Conservation (phyloP, 1,140 invertebrate genomes). For the Panagrolaimus sp. region DNA sequence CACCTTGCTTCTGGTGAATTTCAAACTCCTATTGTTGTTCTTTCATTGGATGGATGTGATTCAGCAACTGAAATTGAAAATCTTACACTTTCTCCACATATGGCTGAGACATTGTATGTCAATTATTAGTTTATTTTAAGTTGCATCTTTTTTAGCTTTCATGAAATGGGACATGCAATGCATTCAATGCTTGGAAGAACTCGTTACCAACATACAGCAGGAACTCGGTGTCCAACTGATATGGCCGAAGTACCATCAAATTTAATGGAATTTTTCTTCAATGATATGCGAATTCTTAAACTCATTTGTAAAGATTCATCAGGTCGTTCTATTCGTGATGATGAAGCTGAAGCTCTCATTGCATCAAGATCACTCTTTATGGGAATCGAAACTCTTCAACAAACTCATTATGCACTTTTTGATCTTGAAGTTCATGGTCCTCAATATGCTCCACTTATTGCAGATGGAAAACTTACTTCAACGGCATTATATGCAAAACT, state of each 20-base stretch:
- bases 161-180: conserved; percentile 98
- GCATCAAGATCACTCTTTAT: conserved; percentile 41
- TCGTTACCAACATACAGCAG: conserved; percentile 90
- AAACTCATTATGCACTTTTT: conserved; percentile 48
- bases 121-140: conserved; percentile 75
- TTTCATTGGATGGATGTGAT: conserved; percentile 69
- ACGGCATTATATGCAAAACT: conserved; percentile 75
- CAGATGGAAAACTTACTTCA: conserved; percentile 56
- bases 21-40: conserved; percentile 82
- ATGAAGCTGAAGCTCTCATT: conserved; percentile 39
- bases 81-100: not conserved
- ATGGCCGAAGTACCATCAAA: conserved; percentile 96
- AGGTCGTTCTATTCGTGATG: conserved; percentile 26
- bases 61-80: conserved; percentile 15
- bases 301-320: not conserved
- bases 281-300: conserved; percentile 71
- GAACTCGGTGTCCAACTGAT: conserved; percentile 90
- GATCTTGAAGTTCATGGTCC: conserved; percentile 53
- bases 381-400: conserved; percentile 47
- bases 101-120: conserved; percentile 62
- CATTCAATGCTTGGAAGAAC: conserved; percentile 95
- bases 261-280: conserved; percentile 94
- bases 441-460: conserved; percentile 38
- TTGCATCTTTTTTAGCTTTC: conserved; percentile 91
- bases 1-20: conserved; percentile 50